A percentile compares a stretch with the other conserved stretches of the same genome.
Evolutionary conservation across 1,140 invertebrate genomes (phyloP).

Genomic region (Aphelenchoides besseyi): DNA sequence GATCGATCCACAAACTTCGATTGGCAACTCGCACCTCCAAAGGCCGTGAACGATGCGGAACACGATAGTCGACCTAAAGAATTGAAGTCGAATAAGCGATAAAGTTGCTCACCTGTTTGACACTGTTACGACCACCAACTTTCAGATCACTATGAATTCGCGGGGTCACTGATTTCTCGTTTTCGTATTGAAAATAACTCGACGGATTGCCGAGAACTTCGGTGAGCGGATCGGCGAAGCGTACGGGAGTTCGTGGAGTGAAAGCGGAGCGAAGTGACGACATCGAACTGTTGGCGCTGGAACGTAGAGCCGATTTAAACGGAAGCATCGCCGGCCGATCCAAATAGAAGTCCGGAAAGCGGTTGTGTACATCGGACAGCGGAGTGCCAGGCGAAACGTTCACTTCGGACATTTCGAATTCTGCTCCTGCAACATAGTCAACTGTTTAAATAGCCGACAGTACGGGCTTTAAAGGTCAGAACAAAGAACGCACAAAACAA

Average conservation of each 20-base stretch:
- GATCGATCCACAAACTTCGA: constrained; percentile 25
- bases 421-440: no score
- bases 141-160: not conserved
- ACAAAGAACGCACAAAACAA: no score
- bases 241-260: not conserved
- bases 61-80: constrained; percentile 35
- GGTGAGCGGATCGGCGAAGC: constrained; percentile 3
- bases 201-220: not conserved
- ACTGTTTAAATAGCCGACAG: no score
- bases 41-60: constrained; percentile 22
- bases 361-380: not conserved
- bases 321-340: not conserved
- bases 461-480: no score
- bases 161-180: not conserved
- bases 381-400: not conserved
- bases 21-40: constrained; percentile 30
- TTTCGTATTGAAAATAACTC: not conserved
- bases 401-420: not conserved
- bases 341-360: not conserved
- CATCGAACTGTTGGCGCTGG: not conserved
- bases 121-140: not conserved
- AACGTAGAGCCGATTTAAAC: not conserved
- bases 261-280: not conserved
- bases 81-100: no score
- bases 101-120: not conserved